Conservation (phyloP, 2,113 vertebrate species). For the Ranitomeya variabilis region DNA sequence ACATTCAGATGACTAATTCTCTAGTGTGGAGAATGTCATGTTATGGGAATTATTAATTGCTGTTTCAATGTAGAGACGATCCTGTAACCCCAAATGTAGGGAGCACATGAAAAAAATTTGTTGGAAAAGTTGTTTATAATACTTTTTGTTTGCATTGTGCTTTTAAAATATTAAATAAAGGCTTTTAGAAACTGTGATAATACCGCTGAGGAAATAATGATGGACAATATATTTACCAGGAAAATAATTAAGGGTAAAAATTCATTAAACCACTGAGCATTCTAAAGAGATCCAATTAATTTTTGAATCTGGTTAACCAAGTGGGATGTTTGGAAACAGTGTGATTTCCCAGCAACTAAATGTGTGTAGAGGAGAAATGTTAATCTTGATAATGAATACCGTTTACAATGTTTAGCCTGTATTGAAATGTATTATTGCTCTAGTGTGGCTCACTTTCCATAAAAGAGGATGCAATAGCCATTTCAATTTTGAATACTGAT, state of each 20-base stretch:
- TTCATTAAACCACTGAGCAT: not conserved
- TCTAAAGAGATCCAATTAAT: constrained; percentile 25
- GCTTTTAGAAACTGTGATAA: not conserved
- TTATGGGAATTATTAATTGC: not conserved
- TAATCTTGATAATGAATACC: constrained; percentile 2
- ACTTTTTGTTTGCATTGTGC: not conserved
- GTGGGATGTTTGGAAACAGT: constrained; percentile 14
- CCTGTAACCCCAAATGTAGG: not conserved
- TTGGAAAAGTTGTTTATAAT: not conserved
- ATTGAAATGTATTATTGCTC: not conserved
- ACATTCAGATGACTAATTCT: not conserved
- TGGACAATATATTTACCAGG: constrained; percentile 28
- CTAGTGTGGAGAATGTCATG: not conserved
- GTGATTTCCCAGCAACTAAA: constrained; percentile 8
- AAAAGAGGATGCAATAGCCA: not conserved
- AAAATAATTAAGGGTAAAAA: constrained; percentile 17
- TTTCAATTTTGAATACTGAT: not conserved
- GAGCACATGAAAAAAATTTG: not conserved
- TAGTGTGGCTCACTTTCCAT: not conserved
- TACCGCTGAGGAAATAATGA: constrained; percentile 19
- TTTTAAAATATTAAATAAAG: not conserved
- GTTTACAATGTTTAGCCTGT: not conserved
- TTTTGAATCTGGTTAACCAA: constrained; percentile 4
- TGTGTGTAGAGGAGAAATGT: not conserved
- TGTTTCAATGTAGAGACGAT: not conserved